Conservation (phyloP, 2,797 vertebrate species). For the Anguilla pacifica region DNA sequence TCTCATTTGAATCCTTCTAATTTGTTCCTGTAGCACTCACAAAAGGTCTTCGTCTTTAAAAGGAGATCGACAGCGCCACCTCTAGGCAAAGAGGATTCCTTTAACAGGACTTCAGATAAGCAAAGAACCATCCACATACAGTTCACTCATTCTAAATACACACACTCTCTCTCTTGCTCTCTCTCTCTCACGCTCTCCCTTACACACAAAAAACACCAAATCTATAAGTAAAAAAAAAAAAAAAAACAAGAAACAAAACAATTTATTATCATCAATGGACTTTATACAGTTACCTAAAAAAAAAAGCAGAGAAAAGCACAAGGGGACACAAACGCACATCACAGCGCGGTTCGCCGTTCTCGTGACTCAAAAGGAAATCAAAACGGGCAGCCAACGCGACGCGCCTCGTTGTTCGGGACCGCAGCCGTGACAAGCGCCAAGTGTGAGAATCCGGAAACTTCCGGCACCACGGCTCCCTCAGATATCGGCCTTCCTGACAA, state of each 20-base stretch:
- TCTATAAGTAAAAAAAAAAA: too few relatives aligned
- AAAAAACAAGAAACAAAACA: background rate
- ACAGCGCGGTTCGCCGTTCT: background rate
- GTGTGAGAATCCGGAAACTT: background rate
- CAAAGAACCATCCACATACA: background rate
- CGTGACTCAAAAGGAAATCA: background rate
- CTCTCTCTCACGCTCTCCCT: background rate
- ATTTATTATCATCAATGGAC: constrained; percentile 13
- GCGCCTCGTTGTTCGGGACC: background rate
- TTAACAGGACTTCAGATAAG: too few relatives aligned
- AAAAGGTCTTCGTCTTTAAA: too few relatives aligned
- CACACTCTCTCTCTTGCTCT: too few relatives aligned
- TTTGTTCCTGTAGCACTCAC: too few relatives aligned
- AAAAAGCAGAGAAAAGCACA: background rate
- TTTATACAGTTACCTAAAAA: constrained; percentile 26
- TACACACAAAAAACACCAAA: background rate
- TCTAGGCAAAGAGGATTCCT: too few relatives aligned
- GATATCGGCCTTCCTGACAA: background rate
- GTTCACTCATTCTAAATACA: too few relatives aligned
- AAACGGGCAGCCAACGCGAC: background rate
- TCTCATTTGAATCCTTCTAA: too few relatives aligned
- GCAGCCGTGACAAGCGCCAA: background rate
- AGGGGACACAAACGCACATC: background rate
- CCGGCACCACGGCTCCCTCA: background rate
- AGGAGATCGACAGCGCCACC: too few relatives aligned